A percentile compares a stretch with the other conserved stretches of the same genome.
Evolutionary conservation across 2,888 invertebrate species (phyloP).

Genomic region (Rhingia rostrata): DNA sequence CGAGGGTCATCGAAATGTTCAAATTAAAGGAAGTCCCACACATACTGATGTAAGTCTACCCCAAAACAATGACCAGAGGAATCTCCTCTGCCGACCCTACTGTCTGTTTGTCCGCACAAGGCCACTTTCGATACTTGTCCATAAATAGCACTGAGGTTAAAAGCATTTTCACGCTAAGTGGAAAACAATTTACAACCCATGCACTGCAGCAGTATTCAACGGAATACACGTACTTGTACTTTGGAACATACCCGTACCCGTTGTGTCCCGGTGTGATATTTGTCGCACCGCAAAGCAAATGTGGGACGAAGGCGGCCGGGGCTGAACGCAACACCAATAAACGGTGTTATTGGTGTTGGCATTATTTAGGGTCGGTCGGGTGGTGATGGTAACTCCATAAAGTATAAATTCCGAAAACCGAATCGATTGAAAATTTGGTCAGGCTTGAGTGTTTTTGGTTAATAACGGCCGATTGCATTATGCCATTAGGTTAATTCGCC

Average conservation of each 20-base stretch:
- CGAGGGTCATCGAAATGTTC: no score
- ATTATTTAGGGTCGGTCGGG: slow-evolving; percentile 24
- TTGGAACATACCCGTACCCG: slow-evolving; percentile 39
- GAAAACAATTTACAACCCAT: slow-evolving; percentile 76
- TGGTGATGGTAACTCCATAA: slow-evolving; percentile 49
- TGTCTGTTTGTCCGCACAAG: slow-evolving; percentile 51
- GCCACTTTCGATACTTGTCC: slow-evolving; percentile 62
- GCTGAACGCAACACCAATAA: slow-evolving; percentile 43
- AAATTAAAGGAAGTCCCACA: no score
- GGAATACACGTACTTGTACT: slow-evolving; percentile 57
- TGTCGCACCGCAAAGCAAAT: slow-evolving; percentile 64
- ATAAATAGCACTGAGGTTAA: slow-evolving; percentile 75
- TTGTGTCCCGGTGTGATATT: slow-evolving; percentile 58
- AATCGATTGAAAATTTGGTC: slow-evolving; percentile 77
- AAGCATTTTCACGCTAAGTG: slow-evolving; percentile 77
- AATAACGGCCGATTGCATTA: slow-evolving; percentile 76
- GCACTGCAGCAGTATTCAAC: slow-evolving; percentile 66
- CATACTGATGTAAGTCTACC: no score
- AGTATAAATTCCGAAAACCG: slow-evolving; percentile 73
- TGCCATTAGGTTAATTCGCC: slow-evolving; percentile 75
- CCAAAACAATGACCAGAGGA: no score
- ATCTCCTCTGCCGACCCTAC: slow-evolving; percentile 1
- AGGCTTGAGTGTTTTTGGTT: slow-evolving; percentile 77
- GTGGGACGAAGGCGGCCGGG: slow-evolving; percentile 19
- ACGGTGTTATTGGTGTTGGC: slow-evolving; percentile 63